phyloP scores from a whole-genome alignment of 1,140 invertebrate genomes.

The Andricus grossulariae region DNA sequence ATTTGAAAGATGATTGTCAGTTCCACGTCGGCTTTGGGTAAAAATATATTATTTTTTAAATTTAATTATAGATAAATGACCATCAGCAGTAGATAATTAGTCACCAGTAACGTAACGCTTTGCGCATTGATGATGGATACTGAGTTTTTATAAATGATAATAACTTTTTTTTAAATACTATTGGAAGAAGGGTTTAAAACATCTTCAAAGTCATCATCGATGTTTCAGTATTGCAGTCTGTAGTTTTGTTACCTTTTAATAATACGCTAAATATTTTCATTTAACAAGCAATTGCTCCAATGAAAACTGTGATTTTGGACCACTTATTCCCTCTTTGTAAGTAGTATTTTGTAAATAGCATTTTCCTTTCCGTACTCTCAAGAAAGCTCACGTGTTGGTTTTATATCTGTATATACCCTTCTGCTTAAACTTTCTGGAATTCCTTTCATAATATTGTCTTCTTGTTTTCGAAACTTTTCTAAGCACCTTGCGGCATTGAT shows the following conservation, averaged over 20 bases:
- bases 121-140: not conserved
- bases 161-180: not conserved
- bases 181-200: constrained; percentile 18
- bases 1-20: constrained; percentile 96
- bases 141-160: not conserved
- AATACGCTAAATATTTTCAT: constrained; percentile 52
- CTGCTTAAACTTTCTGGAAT: too few relatives aligned
- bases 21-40: constrained; percentile 96
- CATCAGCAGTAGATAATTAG: not conserved
- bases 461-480: too few relatives aligned
- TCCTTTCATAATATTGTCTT: too few relatives aligned
- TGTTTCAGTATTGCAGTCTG: too few relatives aligned
- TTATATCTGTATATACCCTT: not conserved
- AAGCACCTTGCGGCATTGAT: too few relatives aligned
- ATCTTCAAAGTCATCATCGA: not conserved
- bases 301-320: constrained; percentile 72
- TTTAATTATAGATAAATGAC: not conserved
- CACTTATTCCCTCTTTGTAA: constrained; percentile 65
- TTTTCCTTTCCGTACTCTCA: not conserved
- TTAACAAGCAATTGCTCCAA: constrained; percentile 72
- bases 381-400: not conserved
- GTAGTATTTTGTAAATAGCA: constrained; percentile 62
- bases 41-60: constrained; percentile 60
- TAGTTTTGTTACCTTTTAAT: not conserved
- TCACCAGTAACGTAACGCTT: not conserved